These are phyloP conservation scores for Glaucopsyche alexis DNA, from an alignment of 2,888 invertebrate species.

Conservation along the genomic window DNA sequence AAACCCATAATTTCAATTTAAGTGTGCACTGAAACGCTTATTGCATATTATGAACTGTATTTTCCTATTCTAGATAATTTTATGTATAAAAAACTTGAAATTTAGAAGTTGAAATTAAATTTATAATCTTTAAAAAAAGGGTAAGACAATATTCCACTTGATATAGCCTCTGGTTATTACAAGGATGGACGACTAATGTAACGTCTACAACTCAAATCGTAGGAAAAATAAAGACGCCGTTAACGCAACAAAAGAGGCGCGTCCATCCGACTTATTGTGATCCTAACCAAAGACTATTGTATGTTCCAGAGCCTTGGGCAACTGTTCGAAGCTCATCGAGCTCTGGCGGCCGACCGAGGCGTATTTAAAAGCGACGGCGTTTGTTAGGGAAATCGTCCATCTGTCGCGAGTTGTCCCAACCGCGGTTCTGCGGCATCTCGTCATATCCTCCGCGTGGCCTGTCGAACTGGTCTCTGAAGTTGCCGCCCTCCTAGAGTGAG, in stretches of 20 bases:
- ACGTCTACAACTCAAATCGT: not conserved
- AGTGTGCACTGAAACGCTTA: too few relatives aligned
- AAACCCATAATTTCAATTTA: too few relatives aligned
- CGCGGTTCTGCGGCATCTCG: slow-evolving; percentile 75
- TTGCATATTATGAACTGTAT: not conserved
- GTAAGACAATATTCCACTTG: not conserved
- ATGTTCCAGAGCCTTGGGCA: not conserved
- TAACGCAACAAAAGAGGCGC: not conserved
- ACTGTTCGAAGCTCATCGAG: not conserved
- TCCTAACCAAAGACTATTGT: slow-evolving; percentile 35
- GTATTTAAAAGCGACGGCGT: slow-evolving; percentile 81
- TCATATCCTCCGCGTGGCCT: slow-evolving; percentile 71
- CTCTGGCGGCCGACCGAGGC: slow-evolving; percentile 8
- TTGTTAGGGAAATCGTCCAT: slow-evolving; percentile 83
- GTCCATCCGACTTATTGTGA: slow-evolving; percentile 28
- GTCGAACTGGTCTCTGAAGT: slow-evolving; percentile 78
- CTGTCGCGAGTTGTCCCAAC: slow-evolving; percentile 79
- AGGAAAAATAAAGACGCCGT: not conserved
- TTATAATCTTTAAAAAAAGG: not conserved
- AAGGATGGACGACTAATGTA: slow-evolving; percentile 30
- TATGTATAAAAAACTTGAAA: too few relatives aligned
- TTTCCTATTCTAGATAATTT: not conserved
- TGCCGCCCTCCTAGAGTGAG: slow-evolving; percentile 77
- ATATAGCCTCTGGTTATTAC: slow-evolving; percentile 34
- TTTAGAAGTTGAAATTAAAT: too few relatives aligned